Percentiles rank a stretch among this genome's conserved stretches.
These are phyloP conservation scores for Drosophila nigromelanica DNA, from an alignment of 1,140 invertebrate genomes.

Conservation along the genomic window DNA sequence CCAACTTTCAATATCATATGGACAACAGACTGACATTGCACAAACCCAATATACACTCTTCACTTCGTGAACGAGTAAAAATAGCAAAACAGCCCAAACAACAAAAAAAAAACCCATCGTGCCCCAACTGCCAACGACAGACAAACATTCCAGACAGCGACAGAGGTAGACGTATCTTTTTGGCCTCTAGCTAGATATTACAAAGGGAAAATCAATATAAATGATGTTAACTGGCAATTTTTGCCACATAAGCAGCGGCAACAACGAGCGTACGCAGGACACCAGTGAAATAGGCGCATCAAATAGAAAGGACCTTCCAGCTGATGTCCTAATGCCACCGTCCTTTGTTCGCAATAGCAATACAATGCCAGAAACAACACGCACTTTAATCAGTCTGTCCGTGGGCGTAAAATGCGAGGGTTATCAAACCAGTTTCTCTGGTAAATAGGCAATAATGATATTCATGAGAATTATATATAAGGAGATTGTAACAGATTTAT, in stretches of 20 bases:
- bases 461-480: too few species aligned
- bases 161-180: conserved; percentile 7
- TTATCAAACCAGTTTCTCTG: not conserved
- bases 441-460: too few species aligned
- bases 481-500: too few species aligned
- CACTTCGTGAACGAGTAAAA: too few species aligned
- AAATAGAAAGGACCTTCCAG: conserved; percentile 30
- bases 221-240: conserved; percentile 81
- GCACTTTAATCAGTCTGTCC: conserved; percentile 41
- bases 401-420: conserved; percentile 27
- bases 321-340: conserved; percentile 13
- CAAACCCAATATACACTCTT: too few species aligned
- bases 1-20: too few species aligned
- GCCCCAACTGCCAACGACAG: not conserved
- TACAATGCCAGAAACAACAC: conserved; percentile 27
- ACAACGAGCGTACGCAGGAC: too few species aligned
- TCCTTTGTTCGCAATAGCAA: conserved; percentile 19
- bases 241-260: conserved; percentile 65
- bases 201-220: conserved; percentile 76
- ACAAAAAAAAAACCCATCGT: too few species aligned
- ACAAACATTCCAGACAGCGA: conserved; percentile 22
- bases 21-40: too few species aligned
- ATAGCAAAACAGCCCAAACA: not conserved
- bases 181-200: conserved; percentile 27
- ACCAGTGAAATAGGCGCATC: conserved; percentile 20